Conservation (phyloP, 2,113 vertebrate species). For the Mustela lutreola region DNA sequence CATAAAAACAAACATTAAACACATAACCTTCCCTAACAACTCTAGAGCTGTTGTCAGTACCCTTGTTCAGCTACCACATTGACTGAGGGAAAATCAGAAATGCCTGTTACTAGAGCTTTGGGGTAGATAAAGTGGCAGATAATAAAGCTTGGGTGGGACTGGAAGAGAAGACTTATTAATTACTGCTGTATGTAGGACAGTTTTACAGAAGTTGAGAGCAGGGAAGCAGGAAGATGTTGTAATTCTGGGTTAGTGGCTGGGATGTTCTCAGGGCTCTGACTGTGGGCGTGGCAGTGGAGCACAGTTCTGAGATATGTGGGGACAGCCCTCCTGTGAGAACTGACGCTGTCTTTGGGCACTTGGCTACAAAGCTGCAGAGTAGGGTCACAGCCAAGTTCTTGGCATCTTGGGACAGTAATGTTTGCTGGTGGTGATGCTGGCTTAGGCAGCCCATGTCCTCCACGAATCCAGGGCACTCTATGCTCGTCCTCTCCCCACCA, state of each 20-base stretch:
- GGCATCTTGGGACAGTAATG: fast-evolving
- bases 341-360: neutral
- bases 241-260: neutral
- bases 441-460: fast-evolving
- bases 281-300: neutral
- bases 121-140: neutral
- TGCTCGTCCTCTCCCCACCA: neutral
- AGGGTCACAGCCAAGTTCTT: neutral
- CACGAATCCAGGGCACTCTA: neutral
- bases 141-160: neutral
- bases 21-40: neutral
- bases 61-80: neutral
- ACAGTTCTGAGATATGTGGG: neutral
- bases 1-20: neutral
- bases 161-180: neutral
- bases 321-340: neutral
- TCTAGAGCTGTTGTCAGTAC: neutral
- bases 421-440: fast-evolving
- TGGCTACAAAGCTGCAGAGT: no score
- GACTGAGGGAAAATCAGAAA: neutral
- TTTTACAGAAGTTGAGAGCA: neutral
- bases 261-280: neutral
- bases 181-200: neutral
- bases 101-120: neutral
- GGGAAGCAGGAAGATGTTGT: neutral